A percentile compares a stretch with the other conserved stretches of the same genome.
These are phyloP conservation scores for Polylopha cassiicola DNA, from an alignment of 2,888 invertebrate genomes.

Conservation along the genomic window DNA sequence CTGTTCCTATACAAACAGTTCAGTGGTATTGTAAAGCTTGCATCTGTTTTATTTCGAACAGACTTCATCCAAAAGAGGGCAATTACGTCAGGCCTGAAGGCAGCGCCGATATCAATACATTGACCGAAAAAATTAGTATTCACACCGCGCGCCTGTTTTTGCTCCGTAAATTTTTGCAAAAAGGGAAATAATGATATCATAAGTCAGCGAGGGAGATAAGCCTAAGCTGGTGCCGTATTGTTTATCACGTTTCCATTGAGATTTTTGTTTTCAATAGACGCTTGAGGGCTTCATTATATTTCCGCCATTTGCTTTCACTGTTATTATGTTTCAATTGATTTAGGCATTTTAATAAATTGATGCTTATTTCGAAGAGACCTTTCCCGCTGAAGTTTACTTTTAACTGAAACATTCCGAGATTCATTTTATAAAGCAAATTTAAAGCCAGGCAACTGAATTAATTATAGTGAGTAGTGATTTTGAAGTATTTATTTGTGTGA, in stretches of 20 bases:
- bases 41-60: conserved; percentile 60
- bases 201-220: conserved; percentile 68
- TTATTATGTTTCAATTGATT: conserved; percentile 16
- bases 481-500: too few relatives aligned
- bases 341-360: not conserved
- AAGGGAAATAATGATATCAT: conserved; percentile 72
- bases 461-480: too few relatives aligned
- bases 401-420: too few relatives aligned
- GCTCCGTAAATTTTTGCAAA: conserved; percentile 65
- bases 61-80: conserved; percentile 32
- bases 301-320: conserved; percentile 16
- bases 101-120: conserved; percentile 59
- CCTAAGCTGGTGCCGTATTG: conserved; percentile 54
- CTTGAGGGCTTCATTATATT: conserved; percentile 46
- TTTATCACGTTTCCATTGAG: conserved; percentile 61
- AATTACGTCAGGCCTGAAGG: conserved; percentile 44
- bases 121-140: conserved; percentile 71
- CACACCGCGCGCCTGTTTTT: conserved; percentile 59
- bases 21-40: too few relatives aligned
- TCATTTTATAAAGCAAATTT: too few relatives aligned
- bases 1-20: too few relatives aligned
- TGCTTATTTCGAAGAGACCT: too few relatives aligned
- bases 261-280: conserved; percentile 41
- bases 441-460: too few relatives aligned
- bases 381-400: too few relatives aligned